Percentiles rank a stretch among this genome's conserved stretches.
Conservation (phyloP, 2,113 vertebrate species). For the Spea bombifrons region DNA sequence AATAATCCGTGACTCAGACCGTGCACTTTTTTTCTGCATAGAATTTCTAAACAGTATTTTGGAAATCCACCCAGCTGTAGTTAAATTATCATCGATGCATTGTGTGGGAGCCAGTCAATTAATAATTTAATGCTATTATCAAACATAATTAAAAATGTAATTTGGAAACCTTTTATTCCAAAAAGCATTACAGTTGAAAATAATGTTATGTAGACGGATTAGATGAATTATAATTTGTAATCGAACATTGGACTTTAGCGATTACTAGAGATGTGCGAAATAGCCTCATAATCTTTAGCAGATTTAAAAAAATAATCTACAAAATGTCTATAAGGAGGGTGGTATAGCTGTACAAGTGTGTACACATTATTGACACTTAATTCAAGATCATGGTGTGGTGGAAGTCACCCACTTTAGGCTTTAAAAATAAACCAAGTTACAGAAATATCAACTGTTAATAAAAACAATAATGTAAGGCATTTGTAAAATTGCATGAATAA, state of each 20-base stretch:
- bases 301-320: background rate
- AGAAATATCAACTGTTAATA: too few species aligned
- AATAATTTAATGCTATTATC: slow-evolving; percentile 27
- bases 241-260: background rate
- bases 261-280: slow-evolving; percentile 11
- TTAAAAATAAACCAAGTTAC: too few species aligned
- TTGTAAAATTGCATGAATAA: too few species aligned
- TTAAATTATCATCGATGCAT: background rate
- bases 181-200: background rate
- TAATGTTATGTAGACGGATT: slow-evolving; percentile 4
- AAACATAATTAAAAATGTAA: slow-evolving; percentile 30
- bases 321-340: too few species aligned
- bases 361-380: too few species aligned
- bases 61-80: background rate
- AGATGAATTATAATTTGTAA: slow-evolving; percentile 7
- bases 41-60: background rate
- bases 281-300: slow-evolving; percentile 2
- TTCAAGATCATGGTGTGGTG: too few species aligned
- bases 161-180: background rate
- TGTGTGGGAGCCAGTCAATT: slow-evolving; percentile 20
- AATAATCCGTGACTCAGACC: background rate
- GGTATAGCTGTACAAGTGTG: too few species aligned
- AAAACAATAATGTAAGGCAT: too few species aligned
- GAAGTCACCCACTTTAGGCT: too few species aligned
- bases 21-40: background rate